phyloP scores from a whole-genome alignment of 2,888 invertebrate genomes.

The Mylabris sibirica region DNA sequence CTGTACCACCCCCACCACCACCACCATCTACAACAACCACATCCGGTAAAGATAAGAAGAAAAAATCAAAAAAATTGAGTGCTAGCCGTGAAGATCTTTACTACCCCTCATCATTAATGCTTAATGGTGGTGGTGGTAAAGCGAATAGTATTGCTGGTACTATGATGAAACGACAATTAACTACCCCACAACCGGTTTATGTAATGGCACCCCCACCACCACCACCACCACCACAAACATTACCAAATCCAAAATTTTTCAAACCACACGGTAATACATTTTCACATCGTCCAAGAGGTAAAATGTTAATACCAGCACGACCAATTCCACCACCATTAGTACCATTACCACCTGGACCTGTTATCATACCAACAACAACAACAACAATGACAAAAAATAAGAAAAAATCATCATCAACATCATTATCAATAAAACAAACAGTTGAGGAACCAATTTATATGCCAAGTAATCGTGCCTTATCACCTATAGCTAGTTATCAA shows the following conservation, averaged over 20 bases:
- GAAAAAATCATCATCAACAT: conserved; percentile 45
- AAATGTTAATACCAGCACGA: conserved; percentile 67
- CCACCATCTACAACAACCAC: conserved; percentile 70
- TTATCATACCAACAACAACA: conserved; percentile 65
- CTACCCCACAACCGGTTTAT: conserved; percentile 57
- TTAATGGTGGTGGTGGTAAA: conserved; percentile 59
- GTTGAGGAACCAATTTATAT: conserved; percentile 70
- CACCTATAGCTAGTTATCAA: conserved; percentile 68
- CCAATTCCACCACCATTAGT: conserved; percentile 61
- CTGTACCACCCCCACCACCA: conserved; percentile 75
- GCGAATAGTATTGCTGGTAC: conserved; percentile 59
- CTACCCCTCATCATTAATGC: conserved; percentile 57
- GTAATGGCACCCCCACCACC: conserved; percentile 57
- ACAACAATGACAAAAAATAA: conserved; percentile 65
- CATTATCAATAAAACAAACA: conserved; percentile 58
- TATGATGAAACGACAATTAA: conserved; percentile 59
- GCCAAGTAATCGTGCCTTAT: conserved; percentile 65
- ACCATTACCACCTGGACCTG: conserved; percentile 54
- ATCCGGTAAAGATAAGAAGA: conserved; percentile 71
- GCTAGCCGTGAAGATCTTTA: conserved; percentile 65
- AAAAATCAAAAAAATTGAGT: conserved; percentile 65
- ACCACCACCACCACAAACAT: conserved; percentile 54
- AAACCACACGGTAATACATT: conserved; percentile 60
- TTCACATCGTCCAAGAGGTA: conserved; percentile 63
- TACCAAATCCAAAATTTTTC: conserved; percentile 61